Base-by-base conservation (phyloP, 2,113 vertebrate species). In the Phoenicopterus ruber region DNA sequence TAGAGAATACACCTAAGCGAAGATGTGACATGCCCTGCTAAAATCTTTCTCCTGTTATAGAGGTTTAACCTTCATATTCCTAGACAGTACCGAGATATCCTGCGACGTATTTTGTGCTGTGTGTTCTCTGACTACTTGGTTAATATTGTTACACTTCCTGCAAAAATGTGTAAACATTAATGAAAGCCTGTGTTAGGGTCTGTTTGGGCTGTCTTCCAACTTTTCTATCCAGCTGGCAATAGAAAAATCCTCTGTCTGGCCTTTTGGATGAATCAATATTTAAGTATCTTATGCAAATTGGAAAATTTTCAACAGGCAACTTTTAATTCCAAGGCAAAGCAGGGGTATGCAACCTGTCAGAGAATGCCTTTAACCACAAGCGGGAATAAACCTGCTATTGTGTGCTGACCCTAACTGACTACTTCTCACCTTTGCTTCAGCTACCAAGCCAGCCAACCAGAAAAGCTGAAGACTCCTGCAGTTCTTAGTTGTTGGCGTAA, bases 201-300 rank as follows among this genome's bases (percentile, higher is more conserved):
- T 36, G 1, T 78, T 89, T 79, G 73, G 94, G 86, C 80, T 91
- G 29, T 29, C 80, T 96, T 88, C 93, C 94, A 91, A 14, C 59
- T 91, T 67, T 36, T 62, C 52, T 78, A 12, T 82, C 65, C 80
- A 66, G 52, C 80, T 95, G 83, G 83, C 38, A 81, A 38, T 7
- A 84, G 65, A 54, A 78, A 31, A 86, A 42, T 36, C 52, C 36
- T 74, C 61, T 86, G 32, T 40, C 73, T 91, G 81, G 78, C 70
- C 57, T 91, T 93, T 87, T 55, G 73, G 47, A 76, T 96, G 24
- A 82, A 89, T 96, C 81, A 72, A 67, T 96, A 69, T 85, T 91
- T 63, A 84, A 94, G 54, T 44, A 57, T 80, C 34, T 92, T 82
- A 76, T 7, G 69, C 38, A 91, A 89, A 94, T 5, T 49, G 44